A percentile compares a stretch with the other conserved stretches of the same genome.
These are phyloP conservation scores for Crotalus helleri DNA, from an alignment of 2,113 vertebrate species.

Conservation along the genomic window DNA sequence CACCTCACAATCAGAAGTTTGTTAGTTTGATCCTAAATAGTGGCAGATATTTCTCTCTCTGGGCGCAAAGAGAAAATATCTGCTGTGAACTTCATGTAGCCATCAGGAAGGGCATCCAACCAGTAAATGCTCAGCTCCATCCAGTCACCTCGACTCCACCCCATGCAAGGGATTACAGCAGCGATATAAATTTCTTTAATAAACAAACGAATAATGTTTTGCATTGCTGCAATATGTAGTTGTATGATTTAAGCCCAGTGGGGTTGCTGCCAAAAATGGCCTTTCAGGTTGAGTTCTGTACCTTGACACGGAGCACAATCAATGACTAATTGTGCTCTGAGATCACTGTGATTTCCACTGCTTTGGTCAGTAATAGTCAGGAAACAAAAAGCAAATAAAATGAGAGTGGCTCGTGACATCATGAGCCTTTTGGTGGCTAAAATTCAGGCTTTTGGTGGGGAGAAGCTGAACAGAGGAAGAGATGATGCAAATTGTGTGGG, in stretches of 20 bases:
- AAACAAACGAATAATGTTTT: not conserved
- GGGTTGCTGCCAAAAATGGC: not conserved
- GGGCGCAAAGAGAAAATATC: not conserved
- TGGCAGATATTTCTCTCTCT: not conserved
- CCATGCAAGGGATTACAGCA: too few species aligned
- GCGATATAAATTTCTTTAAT: not conserved
- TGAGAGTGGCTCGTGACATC: not conserved
- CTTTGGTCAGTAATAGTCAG: not conserved
- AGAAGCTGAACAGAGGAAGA: not conserved
- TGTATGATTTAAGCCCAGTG: not conserved
- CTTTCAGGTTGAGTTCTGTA: not conserved
- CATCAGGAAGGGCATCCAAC: not conserved
- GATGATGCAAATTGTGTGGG: not conserved
- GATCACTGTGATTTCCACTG: not conserved
- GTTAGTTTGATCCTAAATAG: not conserved
- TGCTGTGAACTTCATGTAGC: not conserved
- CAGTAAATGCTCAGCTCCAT: not conserved
- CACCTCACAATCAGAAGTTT: not conserved
- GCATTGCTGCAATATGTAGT: not conserved
- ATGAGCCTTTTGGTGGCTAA: not conserved
- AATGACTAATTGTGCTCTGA: not conserved
- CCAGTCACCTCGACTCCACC: not conserved
- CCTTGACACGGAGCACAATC: not conserved
- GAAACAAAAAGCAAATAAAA: not conserved
- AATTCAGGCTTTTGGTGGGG: not conserved